Percentiles rank a stretch among this genome's conserved stretches.
phyloP scores from a whole-genome alignment of 2,888 invertebrate genomes.

The Laothoe populi region DNA sequence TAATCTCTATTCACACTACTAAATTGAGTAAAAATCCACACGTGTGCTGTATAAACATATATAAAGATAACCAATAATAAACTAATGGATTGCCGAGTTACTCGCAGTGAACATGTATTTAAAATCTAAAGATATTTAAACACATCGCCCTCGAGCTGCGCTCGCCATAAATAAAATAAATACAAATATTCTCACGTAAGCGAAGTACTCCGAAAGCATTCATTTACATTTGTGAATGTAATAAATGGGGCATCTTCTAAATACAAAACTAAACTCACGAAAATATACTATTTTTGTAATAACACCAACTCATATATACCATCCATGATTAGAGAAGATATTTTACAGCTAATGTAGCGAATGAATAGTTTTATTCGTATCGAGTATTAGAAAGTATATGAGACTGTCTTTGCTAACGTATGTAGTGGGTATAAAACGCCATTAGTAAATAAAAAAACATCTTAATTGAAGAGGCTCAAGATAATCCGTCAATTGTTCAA shows the following conservation, averaged over 20 bases:
- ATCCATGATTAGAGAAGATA: constrained; percentile 49
- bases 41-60: constrained; percentile 9
- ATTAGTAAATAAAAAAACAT: background rate
- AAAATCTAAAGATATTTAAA: constrained; percentile 82
- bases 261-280: constrained; percentile 73
- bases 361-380: constrained; percentile 45
- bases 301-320: constrained; percentile 45
- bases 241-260: constrained; percentile 81
- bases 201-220: constrained; percentile 78
- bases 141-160: constrained; percentile 77
- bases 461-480: background rate
- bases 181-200: constrained; percentile 85
- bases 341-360: constrained; percentile 48
- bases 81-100: constrained; percentile 76
- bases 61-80: constrained; percentile 75
- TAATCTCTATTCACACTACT: background rate
- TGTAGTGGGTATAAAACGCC: no score
- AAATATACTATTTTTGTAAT: constrained; percentile 64
- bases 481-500: constrained; percentile 6
- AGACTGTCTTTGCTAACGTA: no score
- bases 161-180: constrained; percentile 83
- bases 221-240: constrained; percentile 83
- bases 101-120: constrained; percentile 74
- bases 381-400: constrained; percentile 33
- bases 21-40: constrained; percentile 20